Base-by-base conservation (phyloP, 1,140 invertebrate genomes). In the Drosophila willistoni region DNA sequence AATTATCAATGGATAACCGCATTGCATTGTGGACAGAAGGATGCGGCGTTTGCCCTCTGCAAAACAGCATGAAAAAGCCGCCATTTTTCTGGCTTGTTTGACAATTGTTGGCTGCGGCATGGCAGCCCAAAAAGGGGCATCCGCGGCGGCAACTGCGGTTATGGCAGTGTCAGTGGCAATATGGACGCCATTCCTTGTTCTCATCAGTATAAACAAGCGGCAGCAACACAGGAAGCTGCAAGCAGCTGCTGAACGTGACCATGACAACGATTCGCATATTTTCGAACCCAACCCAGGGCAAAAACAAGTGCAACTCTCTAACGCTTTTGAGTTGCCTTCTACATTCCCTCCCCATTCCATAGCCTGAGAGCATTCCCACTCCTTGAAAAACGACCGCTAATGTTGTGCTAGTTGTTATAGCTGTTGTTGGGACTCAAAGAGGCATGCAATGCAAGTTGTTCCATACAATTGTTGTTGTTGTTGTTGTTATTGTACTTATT, bases 61-160 rank as follows among this genome's bases (percentile, higher is more conserved):
- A 51, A 51, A 51, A 51, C 73, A 69, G 55, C 74, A 68, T 59
- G 56, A 59, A 71, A 68, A 73, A 78, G 74, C 71, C 79, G 71
- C 79, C 64, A 87, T 87, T 85, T 85, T 85, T 85, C 83, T 82
- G 83, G 83, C 83, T 85, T 85, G 82, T 87, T 85, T 87, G 83
- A 85, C 82, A 85, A 85, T 85, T 87, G 83, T 85, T 85, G 82
- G 71, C 67, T 67, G 54, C 19, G 71, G 71, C 59, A 36, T 68
- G 54, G 66, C 55, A 57, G 59, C 60, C 64, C 34, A 36, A 39
- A 75, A 63, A 70, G 41, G 57, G 64, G 39, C 67, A 75, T 51
- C 44, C 17, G 44, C 44, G 65, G 41, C 68, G 33, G 47, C 61
- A 39, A 56, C 42, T 10, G 44, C 44, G 59, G 64, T 41, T 68